Base-by-base conservation (phyloP, 2,888 invertebrate species). In the Doris montereyensis region DNA sequence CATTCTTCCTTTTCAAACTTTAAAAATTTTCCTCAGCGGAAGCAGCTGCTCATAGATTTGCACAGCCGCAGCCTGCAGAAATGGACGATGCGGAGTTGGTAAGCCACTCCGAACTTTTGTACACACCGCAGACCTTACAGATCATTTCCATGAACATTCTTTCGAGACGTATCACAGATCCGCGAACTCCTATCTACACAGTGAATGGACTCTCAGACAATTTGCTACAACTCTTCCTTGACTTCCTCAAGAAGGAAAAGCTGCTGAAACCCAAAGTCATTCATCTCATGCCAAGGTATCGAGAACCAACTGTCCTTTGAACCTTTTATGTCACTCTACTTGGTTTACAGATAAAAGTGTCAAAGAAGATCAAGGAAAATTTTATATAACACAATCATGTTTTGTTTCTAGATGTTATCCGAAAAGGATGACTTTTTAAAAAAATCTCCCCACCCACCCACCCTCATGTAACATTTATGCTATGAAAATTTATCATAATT, bases 261-360 rank as follows among this genome's bases (percentile, higher is more conserved):
- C 83, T 87, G 68, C 86, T 90, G 32, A 87, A 86, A 73, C 87
- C 87, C 0, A 89, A 87, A 70, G 87, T 87, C n/a, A 83, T 90
- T 24, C 86, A 87, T 57, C 84, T 90, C 83, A 83, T 89, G 60
- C 87, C 89, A n/a, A 88, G 90, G 90, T 89, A n/a, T n/a, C n/a
- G n/a, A n/a, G n/a, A n/a, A n/a, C n/a, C n/a, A n/a, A n/a, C n/a
- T n/a, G n/a, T n/a, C n/a, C n/a, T n/a, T n/a, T n/a, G n/a, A n/a
- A n/a, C n/a, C n/a, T n/a, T n/a, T n/a, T n/a, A n/a, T n/a, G n/a
- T n/a, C n/a, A n/a, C n/a, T n/a, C n/a, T n/a, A n/a, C n/a, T n/a
- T n/a, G n/a, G n/a, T n/a, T n/a, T n/a, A n/a, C n/a, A n/a, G n/a
- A n/a, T n/a, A n/a, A n/a, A n/a, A n/a, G n/a, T n/a, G n/a, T n/a